phyloP scores from a whole-genome alignment of 2,113 vertebrate species.

The Callopanchax toddi region DNA sequence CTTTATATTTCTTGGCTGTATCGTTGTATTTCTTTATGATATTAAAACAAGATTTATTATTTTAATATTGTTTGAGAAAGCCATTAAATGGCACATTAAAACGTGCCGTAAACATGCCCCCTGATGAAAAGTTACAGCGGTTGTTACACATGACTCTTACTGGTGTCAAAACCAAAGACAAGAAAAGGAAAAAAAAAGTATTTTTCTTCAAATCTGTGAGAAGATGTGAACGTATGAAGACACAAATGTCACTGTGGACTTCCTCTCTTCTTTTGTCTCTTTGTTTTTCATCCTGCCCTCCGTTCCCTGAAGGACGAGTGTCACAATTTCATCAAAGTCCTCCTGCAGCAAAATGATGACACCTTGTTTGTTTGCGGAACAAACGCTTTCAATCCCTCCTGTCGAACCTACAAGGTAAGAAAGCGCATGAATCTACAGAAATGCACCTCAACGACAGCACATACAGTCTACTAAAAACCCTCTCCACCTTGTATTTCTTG shows the following conservation, averaged over 20 bases:
- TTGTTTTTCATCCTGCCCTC: conserved; percentile 4
- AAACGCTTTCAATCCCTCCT: conserved; percentile 97
- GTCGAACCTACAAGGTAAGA: conserved; percentile 93
- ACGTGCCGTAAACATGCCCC: conserved; percentile 4
- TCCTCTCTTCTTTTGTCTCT: conserved; percentile 27
- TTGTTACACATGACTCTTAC: conserved; percentile 10
- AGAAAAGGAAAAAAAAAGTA: conserved; percentile 18
- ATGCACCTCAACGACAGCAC: neutral
- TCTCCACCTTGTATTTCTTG: neutral
- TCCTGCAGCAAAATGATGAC: conserved; percentile 93
- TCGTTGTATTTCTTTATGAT: conserved; percentile 12
- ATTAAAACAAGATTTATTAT: conserved; percentile 7
- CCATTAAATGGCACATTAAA: neutral
- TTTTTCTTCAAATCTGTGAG: conserved; percentile 17
- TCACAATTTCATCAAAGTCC: conserved; percentile 99
- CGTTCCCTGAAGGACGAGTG: conserved; percentile 90
- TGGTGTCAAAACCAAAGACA: conserved; percentile 9
- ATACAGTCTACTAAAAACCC: neutral
- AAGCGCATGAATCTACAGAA: neutral
- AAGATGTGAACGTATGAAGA: conserved; percentile 27
- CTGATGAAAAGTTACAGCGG: conserved; percentile 18
- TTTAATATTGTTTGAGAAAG: conserved; percentile 22
- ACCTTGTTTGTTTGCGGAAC: conserved; percentile 97
- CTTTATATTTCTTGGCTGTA: conserved; percentile 11
- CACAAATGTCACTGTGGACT: conserved; percentile 35